phyloP scores from a whole-genome alignment of 1,140 invertebrate genomes.

The Drosophila tropicalis region DNA sequence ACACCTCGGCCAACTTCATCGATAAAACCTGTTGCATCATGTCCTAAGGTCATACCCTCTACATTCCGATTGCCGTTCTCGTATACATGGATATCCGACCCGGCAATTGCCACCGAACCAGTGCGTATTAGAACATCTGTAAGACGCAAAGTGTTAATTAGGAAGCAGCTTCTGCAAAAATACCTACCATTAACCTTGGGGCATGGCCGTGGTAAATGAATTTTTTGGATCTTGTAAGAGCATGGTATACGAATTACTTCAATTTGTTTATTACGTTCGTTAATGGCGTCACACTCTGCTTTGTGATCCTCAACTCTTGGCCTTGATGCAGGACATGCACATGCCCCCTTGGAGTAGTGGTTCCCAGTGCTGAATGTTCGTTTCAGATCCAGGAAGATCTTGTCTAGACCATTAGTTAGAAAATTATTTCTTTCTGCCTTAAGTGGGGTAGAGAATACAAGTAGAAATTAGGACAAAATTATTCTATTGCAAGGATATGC shows the following conservation, averaged over 20 bases:
- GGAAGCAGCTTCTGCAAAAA: background rate
- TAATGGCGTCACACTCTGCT: background rate
- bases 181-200: conserved; percentile 53
- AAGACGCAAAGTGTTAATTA: background rate
- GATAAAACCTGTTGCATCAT: conserved; percentile 70
- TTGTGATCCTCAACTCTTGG: background rate
- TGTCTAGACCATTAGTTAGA: background rate
- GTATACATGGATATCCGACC: conserved; percentile 72
- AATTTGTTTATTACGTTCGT: background rate
- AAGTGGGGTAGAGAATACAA: conserved; percentile 5
- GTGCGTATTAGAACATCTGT: conserved; percentile 69
- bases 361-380: background rate
- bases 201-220: conserved; percentile 17
- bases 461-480: background rate
- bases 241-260: conserved; percentile 41
- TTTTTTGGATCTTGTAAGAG: conserved; percentile 44
- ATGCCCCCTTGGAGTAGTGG: background rate
- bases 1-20: conserved; percentile 61
- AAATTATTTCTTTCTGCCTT: conserved; percentile 58
- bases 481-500: background rate
- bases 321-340: too few relatives aligned
- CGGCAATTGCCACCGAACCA: conserved; percentile 51
- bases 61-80: conserved; percentile 55
- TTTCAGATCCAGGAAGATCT: background rate
- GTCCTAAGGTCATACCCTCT: conserved; percentile 62